Conservation (phyloP, 2,797 vertebrate genomes). For the Notolabrus celidotus region DNA sequence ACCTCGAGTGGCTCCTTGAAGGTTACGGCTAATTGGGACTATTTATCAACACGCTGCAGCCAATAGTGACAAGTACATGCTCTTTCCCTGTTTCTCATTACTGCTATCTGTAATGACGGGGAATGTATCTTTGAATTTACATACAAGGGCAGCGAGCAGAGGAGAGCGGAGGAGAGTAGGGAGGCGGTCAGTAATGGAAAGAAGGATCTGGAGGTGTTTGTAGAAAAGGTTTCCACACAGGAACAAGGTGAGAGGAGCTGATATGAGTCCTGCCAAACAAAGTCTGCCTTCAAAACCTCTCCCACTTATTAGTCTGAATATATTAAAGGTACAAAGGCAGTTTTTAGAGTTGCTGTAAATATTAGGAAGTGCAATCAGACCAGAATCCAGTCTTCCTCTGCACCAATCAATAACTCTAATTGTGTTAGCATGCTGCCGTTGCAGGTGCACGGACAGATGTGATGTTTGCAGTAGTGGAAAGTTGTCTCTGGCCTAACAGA, state of each 20-base stretch:
- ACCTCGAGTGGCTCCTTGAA: slow-evolving; percentile 76
- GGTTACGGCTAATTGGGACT: slow-evolving; percentile 83
- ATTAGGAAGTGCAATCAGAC: no score
- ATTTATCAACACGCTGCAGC: slow-evolving; percentile 82
- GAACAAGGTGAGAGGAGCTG: slow-evolving; percentile 5
- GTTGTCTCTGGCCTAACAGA: no score
- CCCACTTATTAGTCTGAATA: no score
- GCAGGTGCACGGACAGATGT: no score
- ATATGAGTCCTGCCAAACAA: no score
- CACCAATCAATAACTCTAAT: no score
- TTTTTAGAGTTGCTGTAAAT: no score
- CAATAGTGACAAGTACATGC: slow-evolving; percentile 83
- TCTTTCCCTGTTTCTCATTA: slow-evolving; percentile 83
- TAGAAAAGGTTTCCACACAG: background rate
- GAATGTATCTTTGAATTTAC: slow-evolving; percentile 73
- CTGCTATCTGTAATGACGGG: slow-evolving; percentile 78
- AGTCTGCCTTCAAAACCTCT: no score
- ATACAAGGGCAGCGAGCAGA: slow-evolving; percentile 55
- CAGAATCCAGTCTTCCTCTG: no score
- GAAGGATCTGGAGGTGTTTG: slow-evolving; percentile 8
- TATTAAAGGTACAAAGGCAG: no score
- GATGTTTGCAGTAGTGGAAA: no score
- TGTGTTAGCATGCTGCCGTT: no score
- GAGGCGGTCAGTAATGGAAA: slow-evolving; percentile 16
- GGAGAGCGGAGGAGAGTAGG: slow-evolving; percentile 5